Percentiles rank a stretch among this genome's conserved stretches.
Evolutionary conservation across 2,888 invertebrate genomes (phyloP).

Genomic region (Dyspetes luteomarginatus): DNA sequence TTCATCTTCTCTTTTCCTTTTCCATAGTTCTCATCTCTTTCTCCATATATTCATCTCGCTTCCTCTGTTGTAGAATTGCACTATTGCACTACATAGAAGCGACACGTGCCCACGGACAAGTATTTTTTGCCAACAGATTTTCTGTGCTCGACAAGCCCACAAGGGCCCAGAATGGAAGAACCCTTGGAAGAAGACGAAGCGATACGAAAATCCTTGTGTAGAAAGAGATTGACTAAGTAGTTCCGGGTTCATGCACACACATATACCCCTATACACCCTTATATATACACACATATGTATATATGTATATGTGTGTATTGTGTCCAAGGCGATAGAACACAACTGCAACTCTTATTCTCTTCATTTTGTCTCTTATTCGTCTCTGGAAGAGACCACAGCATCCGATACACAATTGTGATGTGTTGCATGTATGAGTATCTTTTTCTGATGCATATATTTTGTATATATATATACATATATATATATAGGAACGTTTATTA

Average conservation of each 20-base stretch:
- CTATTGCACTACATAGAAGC: conserved; percentile 26
- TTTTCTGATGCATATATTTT: conserved; percentile 7
- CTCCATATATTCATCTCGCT: background rate
- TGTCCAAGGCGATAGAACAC: conserved; percentile 6
- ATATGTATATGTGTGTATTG: background rate
- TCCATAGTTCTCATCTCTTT: too few relatives aligned
- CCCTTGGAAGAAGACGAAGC: conserved; percentile 9
- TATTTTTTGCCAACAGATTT: conserved; percentile 41
- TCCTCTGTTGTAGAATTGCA: background rate
- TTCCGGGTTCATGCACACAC: conserved; percentile 53
- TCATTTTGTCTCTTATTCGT: conserved; percentile 10
- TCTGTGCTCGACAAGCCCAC: conserved; percentile 10
- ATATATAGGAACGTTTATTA: conserved; percentile 55
- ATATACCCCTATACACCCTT: too few relatives aligned
- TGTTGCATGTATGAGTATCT: conserved; percentile 16
- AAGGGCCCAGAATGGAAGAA: background rate
- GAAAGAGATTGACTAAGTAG: conserved; percentile 39
- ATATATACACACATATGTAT: background rate
- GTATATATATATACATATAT: conserved; percentile 6
- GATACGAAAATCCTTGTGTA: conserved; percentile 12
- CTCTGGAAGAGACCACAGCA: conserved; percentile 14
- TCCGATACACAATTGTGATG: conserved; percentile 22
- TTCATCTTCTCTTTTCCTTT: background rate
- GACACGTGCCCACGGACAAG: background rate
- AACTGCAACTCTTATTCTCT: conserved; percentile 16